Evolutionary conservation across 2,888 invertebrate species (phyloP), one percentile per base, ranked within the genome.

Genomic region (Cheilosia vulpina): DNA sequence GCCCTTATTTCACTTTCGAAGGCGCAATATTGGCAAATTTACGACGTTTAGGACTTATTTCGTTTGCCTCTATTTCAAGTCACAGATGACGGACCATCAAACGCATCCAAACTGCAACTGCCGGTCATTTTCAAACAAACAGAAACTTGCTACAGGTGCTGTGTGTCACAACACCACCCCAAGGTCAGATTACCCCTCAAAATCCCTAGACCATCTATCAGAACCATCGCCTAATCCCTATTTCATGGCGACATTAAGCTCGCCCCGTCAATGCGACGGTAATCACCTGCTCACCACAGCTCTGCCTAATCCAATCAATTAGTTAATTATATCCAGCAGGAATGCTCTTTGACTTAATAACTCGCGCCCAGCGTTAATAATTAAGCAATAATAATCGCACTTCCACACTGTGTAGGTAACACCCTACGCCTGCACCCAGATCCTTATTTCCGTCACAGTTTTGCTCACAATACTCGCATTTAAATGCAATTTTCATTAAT

Each of bases 401-500:
- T 52, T 52, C 4, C 58, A 27, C 24, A n/a, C 4, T 27, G 43
- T 41, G 9, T 9, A 34, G 34, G 34, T 4, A 9, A 24, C 9
- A 17, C 31, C 43, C 4, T 43, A 4, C 27, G 4, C 31, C 27
- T 45, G 15, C n/a, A 7, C 13, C 27, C 15, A 38, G 27, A 6
- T 27, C 31, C 31, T 27, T 1, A 7, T 19, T 34, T 7, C 17
- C 55, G n/a, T 11, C n/a, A 7, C 53, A 13, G 41, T n/a, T 27
- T 21, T 58, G 21, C 17, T 17, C 38, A 24, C 38, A 47, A 21
- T 43, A 31, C 31, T 27, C 27, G 6, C 27, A 55, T 69, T 38
- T 13, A 41, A 78, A 78, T 63, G 13, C 57, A 71, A 50, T 78
- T 78, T 78, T 71, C 69, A 71, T 71, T 69, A 62, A 47, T 78